Base-by-base conservation (phyloP, 2,797 vertebrate species). In the Crypturellus tataupa region DNA sequence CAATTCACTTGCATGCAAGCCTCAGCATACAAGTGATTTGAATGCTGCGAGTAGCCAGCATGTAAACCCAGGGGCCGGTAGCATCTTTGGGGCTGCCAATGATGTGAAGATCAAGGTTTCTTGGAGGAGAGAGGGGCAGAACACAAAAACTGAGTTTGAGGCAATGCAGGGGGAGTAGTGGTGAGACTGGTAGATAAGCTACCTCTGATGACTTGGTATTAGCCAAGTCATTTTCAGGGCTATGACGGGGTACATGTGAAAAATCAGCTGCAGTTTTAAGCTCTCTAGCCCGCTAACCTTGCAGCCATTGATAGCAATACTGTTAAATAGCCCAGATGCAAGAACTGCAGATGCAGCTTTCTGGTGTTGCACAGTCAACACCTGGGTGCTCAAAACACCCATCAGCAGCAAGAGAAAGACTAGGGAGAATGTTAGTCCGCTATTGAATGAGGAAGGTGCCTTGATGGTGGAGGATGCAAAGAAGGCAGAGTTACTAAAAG, bases 1-100 rank as follows among this genome's bases (percentile, higher is more conserved):
- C n/a, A n/a, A 27, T 5, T 10, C 55, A 44, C 9, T 72, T 44
- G 21, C 1, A 4, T 4, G 4, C 3, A 0, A 4, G 2, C 24
- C 60, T 59, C 56, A 8, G 31, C 56, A 56, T 20, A 9, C 5
- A 13, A 83, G 85, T 15, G 40, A 67, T 60, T 7, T 56, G 42
- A 67, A 85, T 39, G 56, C 10, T 10, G 17, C n/a, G 44, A 75
- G 69, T 12, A 80, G 33, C 40, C 25, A 23, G 10, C 3, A 2
- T 44, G 42, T 16, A 78, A 35, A 67, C 13, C 56, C 44, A 10
- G 42, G 11, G 33, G 8, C 16, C 64, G 35, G 21, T 73, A 29
- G 51, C 15, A 10, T 47, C n/a, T 83, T 44, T 75, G 62, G 78
- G 87, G 27, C 33, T 83, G 27, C 58, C 70, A 35, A 64, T 31